Evolutionary conservation across 2,888 invertebrate species (phyloP).

Genomic region (Sesia bembeciformis): DNA sequence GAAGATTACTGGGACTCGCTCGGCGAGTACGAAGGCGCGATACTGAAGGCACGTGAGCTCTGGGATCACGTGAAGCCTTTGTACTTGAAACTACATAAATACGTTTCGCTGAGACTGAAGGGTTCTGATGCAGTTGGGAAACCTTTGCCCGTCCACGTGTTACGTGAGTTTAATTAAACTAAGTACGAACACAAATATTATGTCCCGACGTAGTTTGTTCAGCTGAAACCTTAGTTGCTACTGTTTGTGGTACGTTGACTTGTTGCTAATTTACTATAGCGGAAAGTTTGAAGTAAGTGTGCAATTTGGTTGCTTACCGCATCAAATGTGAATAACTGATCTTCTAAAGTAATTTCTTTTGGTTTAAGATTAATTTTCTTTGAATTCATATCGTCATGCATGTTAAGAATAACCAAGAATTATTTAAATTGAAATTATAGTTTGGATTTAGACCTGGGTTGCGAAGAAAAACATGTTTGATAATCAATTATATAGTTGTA

Average conservation of each 20-base stretch:
- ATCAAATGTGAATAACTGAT: too few species aligned
- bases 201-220: not conserved
- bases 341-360: too few species aligned
- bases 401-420: too few species aligned
- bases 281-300: too few species aligned
- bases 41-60: conserved; percentile 61
- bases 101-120: conserved; percentile 59
- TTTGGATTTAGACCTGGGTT: too few species aligned
- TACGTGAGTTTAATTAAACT: conserved; percentile 50
- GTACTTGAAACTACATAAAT: conserved; percentile 70
- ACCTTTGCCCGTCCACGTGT: conserved; percentile 62
- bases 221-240: not conserved
- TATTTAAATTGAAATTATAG: too few species aligned
- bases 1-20: conserved; percentile 74
- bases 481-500: too few species aligned
- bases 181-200: not conserved
- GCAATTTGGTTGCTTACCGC: too few species aligned
- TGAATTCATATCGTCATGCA: too few species aligned
- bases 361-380: too few species aligned
- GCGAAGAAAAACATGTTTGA: too few species aligned
- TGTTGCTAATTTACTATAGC: not conserved
- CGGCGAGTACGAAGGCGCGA: conserved; percentile 65
- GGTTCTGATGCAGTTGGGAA: conserved; percentile 60
- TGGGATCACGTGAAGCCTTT: conserved; percentile 73
- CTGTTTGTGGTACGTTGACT: not conserved